Conservation (phyloP, 2,797 vertebrate genomes). For the Gila robusta region DNA sequence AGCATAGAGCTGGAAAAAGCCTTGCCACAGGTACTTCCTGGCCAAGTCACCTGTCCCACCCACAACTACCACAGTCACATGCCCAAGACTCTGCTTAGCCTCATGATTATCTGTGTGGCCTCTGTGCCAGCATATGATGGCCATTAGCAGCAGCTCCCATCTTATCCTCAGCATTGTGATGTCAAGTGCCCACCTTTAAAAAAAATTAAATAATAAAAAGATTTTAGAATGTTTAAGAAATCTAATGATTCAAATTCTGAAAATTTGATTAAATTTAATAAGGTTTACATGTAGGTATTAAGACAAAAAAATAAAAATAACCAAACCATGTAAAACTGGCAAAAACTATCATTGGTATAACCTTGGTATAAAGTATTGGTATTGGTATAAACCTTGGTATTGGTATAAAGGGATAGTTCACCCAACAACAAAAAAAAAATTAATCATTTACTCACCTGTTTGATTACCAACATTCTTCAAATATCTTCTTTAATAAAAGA, state of each 20-base stretch:
- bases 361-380: too few relatives aligned
- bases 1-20: constrained; percentile 90
- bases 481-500: not conserved
- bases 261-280: too few relatives aligned
- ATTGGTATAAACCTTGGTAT: too few relatives aligned
- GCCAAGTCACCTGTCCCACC: constrained; percentile 94
- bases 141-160: constrained; percentile 72
- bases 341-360: not conserved
- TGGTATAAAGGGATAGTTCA: too few relatives aligned
- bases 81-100: constrained; percentile 76
- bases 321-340: not conserved
- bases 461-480: not conserved
- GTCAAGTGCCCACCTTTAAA: constrained; percentile 62
- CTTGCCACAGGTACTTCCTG: constrained; percentile 95
- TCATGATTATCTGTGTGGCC: constrained; percentile 64
- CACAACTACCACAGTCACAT: constrained; percentile 88
- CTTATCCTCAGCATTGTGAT: constrained; percentile 72
- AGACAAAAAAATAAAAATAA: not conserved
- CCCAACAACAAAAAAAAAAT: too few relatives aligned
- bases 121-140: constrained; percentile 63
- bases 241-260: not conserved
- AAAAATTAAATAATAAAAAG: constrained; percentile 45
- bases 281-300: not conserved
- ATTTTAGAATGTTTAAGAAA: not conserved
- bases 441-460: not conserved